Conservation (phyloP, 2,113 vertebrate species). For the Dasyornis broadbenti region DNA sequence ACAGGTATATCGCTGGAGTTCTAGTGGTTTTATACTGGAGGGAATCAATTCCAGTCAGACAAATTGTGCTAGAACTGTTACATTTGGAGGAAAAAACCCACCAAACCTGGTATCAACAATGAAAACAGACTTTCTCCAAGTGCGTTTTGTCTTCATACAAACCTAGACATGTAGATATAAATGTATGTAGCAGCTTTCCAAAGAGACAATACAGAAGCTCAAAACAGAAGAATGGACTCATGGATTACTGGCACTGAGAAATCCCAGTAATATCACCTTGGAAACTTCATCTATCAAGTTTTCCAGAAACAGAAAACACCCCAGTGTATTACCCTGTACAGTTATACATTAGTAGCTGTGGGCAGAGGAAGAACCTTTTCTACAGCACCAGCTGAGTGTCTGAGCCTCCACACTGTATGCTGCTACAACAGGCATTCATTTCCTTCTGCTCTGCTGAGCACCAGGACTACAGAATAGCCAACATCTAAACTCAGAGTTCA, state of each 20-base stretch:
- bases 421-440: not conserved
- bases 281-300: not conserved
- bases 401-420: not conserved
- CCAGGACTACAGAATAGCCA: not conserved
- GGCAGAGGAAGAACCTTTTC: not conserved
- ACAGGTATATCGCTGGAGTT: not conserved
- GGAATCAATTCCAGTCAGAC: not conserved
- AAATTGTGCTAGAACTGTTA: not conserved
- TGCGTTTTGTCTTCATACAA: not conserved
- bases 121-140: not conserved
- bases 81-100: accelerated
- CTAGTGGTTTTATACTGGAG: not conserved
- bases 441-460: not conserved
- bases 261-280: not conserved
- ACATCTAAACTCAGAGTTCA: not conserved
- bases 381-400: not conserved
- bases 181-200: not conserved
- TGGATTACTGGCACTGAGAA: not conserved
- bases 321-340: not conserved
- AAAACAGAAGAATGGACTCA: not conserved
- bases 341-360: not conserved
- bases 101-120: not conserved
- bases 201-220: not conserved
- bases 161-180: not conserved
- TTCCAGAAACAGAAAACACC: not conserved